These are phyloP conservation scores for Drosophila pseudotakahashii DNA, from an alignment of 2,888 invertebrate genomes.

Conservation along the genomic window DNA sequence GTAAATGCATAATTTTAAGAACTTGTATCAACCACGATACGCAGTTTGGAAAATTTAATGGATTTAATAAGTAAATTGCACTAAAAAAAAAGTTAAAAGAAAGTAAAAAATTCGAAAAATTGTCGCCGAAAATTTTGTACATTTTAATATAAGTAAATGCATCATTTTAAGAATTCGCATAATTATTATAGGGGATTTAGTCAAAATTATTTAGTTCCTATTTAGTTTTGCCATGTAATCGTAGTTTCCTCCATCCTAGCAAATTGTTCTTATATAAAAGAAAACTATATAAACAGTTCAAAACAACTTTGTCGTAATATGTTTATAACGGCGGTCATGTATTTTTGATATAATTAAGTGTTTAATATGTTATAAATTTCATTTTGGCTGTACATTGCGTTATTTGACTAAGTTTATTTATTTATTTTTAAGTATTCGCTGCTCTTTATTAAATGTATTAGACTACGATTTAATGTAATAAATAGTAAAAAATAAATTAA, in stretches of 20 bases:
- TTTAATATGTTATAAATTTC: neutral
- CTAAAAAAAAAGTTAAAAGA: neutral
- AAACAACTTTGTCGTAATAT: neutral
- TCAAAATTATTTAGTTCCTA: slow-evolving; percentile 1
- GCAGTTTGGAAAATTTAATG: slow-evolving; percentile 84
- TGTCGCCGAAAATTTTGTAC: neutral
- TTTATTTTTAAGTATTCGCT: neutral
- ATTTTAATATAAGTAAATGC: neutral
- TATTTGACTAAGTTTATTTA: neutral
- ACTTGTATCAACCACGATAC: slow-evolving; percentile 78
- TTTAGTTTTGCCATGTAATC: neutral
- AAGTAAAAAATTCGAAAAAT: neutral
- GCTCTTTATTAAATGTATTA: neutral
- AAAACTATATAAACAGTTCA: neutral
- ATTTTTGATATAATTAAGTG: slow-evolving; percentile 1
- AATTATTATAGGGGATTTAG: neutral
- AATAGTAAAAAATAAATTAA: neutral
- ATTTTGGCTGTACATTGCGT: neutral
- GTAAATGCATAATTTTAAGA: neutral
- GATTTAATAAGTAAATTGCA: neutral
- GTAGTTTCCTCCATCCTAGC: neutral
- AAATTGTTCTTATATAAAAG: slow-evolving; percentile 1
- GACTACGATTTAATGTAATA: neutral
- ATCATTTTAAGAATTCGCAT: neutral
- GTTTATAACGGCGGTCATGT: neutral